phyloP scores from a whole-genome alignment of 2,113 vertebrate genomes.

The Acanthisitta chloris region DNA sequence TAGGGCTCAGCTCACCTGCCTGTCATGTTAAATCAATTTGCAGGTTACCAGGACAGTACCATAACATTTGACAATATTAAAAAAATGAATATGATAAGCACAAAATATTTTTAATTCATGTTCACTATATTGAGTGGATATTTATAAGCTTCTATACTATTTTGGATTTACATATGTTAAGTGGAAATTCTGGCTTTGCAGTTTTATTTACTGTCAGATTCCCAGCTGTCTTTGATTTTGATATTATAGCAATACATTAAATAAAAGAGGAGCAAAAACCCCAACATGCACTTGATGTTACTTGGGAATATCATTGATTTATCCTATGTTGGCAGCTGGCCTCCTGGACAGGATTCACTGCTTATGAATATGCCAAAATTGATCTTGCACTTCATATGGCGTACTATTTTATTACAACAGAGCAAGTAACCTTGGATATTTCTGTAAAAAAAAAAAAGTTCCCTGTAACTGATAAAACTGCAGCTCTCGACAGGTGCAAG shows the following conservation, averaged over 20 bases:
- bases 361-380: slow-evolving; percentile 14
- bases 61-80: background rate
- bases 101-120: background rate
- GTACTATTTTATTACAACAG: background rate
- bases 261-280: background rate
- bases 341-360: background rate
- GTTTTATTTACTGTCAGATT: background rate
- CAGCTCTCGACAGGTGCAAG: background rate
- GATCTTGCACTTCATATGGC: slow-evolving; percentile 4
- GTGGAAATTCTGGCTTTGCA: background rate
- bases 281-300: background rate
- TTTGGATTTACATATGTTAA: background rate
- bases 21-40: background rate
- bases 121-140: background rate
- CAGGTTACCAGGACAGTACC: background rate
- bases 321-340: background rate
- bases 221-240: background rate
- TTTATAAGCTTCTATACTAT: background rate
- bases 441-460: background rate
- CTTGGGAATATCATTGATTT: background rate
- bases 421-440: background rate
- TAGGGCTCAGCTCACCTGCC: background rate
- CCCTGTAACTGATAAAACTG: background rate
- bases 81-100: background rate
- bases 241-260: background rate